Evolutionary conservation across 1,140 invertebrate genomes (phyloP).

Genomic region (Hestina assimilis): DNA sequence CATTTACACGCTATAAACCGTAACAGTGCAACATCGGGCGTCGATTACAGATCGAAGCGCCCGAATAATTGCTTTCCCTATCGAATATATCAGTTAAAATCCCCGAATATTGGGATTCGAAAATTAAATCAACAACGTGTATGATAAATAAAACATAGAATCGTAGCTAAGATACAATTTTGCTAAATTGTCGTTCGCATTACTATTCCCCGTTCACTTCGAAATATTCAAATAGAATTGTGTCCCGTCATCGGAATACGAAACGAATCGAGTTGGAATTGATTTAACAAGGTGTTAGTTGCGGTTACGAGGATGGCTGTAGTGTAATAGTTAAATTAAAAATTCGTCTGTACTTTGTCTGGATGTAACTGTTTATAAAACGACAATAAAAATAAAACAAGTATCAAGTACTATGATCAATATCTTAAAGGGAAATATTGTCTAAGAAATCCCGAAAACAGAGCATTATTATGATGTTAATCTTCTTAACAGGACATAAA

Average conservation of each 20-base stretch:
- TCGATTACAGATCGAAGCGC: slow-evolving; percentile 22
- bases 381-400: not conserved
- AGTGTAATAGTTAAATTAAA: not conserved
- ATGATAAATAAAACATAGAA: slow-evolving; percentile 60
- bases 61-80: slow-evolving; percentile 30
- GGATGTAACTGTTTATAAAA: not conserved
- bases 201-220: slow-evolving; percentile 50
- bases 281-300: slow-evolving; percentile 38
- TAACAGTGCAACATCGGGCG: slow-evolving; percentile 13
- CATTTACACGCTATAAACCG: slow-evolving; percentile 29
- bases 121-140: slow-evolving; percentile 48
- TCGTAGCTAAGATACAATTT: slow-evolving; percentile 48
- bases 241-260: slow-evolving; percentile 52
- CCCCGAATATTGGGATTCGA: slow-evolving; percentile 7
- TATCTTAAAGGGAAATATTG: not conserved
- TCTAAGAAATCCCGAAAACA: too few species aligned
- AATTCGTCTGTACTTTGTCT: slow-evolving; percentile 2
- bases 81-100: slow-evolving; percentile 10
- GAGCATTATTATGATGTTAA: too few species aligned
- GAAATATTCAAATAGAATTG: slow-evolving; percentile 69
- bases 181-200: slow-evolving; percentile 51
- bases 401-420: too few species aligned
- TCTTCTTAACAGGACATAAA: too few species aligned
- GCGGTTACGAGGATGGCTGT: not conserved
- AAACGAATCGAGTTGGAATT: slow-evolving; percentile 41